Evolutionary conservation across 2,888 invertebrate species (phyloP).

Genomic region (Spisula solida): DNA sequence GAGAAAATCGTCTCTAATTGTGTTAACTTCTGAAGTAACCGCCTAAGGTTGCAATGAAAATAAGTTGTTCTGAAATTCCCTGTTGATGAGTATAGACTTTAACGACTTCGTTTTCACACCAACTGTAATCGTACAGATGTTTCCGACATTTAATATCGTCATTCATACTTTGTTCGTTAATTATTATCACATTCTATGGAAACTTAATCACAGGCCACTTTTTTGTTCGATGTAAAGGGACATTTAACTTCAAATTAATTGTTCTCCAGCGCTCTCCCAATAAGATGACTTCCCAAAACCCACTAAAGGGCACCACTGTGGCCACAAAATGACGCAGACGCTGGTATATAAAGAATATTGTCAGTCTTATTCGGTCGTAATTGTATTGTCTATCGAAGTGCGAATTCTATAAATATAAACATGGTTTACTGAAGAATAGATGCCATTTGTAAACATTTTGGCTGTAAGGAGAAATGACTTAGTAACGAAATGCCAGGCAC

Average conservation of each 20-base stretch:
- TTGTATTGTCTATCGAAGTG: not conserved
- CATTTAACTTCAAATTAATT: not conserved
- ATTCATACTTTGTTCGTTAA: constrained; percentile 18
- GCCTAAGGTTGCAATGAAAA: constrained; percentile 17
- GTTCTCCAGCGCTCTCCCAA: not conserved
- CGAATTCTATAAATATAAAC: not conserved
- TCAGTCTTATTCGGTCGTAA: not conserved
- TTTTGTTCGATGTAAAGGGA: not conserved
- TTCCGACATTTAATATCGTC: constrained; percentile 16
- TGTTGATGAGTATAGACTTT: constrained; percentile 11
- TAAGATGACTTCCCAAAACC: not conserved
- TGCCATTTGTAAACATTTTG: not conserved
- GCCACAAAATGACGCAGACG: not conserved
- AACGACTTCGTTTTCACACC: not conserved
- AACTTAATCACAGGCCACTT: not conserved
- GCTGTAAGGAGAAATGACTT: not conserved
- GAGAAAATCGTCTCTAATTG: constrained; percentile 2
- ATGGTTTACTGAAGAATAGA: not conserved
- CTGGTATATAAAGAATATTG: not conserved
- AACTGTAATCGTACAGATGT: not conserved
- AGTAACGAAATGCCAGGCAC: too few species aligned
- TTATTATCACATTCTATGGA: constrained; percentile 7
- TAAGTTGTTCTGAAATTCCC: not conserved
- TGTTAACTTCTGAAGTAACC: not conserved
- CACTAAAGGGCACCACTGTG: not conserved